Conservation (phyloP, 2,113 vertebrate genomes). For the Puma concolor region DNA sequence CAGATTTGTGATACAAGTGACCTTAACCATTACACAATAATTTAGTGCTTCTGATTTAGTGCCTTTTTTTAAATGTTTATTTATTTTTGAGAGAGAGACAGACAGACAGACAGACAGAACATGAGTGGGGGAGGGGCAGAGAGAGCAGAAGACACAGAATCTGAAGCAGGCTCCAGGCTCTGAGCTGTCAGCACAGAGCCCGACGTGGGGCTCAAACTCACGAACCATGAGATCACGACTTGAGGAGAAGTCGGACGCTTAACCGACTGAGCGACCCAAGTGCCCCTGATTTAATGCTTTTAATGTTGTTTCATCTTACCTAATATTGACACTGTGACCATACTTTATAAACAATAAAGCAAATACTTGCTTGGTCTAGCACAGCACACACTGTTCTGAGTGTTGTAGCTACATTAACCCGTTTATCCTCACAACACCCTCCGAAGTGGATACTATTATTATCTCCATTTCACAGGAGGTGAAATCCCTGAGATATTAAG, state of each 20-base stretch:
- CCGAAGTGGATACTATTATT: background rate
- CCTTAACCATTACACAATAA: background rate
- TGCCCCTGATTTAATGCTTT: background rate
- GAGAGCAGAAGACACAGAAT: too few relatives aligned
- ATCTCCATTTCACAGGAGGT: background rate
- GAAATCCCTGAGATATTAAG: background rate
- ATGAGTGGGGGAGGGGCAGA: too few relatives aligned
- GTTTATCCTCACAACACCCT: background rate
- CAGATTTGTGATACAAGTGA: background rate
- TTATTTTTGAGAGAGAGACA: too few relatives aligned
- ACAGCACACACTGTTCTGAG: background rate
- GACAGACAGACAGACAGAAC: too few relatives aligned
- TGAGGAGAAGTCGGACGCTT: too few relatives aligned
- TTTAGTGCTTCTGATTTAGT: background rate
- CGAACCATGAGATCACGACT: too few relatives aligned
- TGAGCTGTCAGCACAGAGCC: too few relatives aligned
- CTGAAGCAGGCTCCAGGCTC: too few relatives aligned
- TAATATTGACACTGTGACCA: background rate
- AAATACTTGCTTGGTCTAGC: background rate
- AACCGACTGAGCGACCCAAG: too few relatives aligned
- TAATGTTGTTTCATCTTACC: background rate
- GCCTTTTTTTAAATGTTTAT: too few relatives aligned
- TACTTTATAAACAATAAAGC: background rate
- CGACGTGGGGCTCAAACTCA: too few relatives aligned
- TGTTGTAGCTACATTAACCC: background rate